Conservation (phyloP, 2,888 invertebrate species). For the Pandemis heparana region DNA sequence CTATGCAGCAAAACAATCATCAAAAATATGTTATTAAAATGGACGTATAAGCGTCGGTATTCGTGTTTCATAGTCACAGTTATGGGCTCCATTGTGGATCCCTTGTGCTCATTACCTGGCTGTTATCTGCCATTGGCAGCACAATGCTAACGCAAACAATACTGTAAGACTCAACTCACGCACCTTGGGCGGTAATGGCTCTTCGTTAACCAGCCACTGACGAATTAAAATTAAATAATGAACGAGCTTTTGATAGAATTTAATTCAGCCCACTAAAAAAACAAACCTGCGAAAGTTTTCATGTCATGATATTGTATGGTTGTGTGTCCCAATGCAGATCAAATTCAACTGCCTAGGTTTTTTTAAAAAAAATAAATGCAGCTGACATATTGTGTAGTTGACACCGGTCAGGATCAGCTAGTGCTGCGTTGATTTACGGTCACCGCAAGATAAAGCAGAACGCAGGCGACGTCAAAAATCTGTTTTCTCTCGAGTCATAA, state of each 20-base stretch:
- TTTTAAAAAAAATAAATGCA: slow-evolving; percentile 1
- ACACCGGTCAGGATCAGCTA: slow-evolving; percentile 41
- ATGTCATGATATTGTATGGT: not conserved
- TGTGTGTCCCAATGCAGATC: not conserved
- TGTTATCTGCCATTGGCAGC: slow-evolving; percentile 82
- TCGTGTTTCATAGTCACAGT: slow-evolving; percentile 47
- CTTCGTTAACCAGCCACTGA: slow-evolving; percentile 43
- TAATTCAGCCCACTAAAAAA: not conserved
- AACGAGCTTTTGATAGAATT: not conserved
- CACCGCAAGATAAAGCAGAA: slow-evolving; percentile 54
- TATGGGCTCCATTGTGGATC: slow-evolving; percentile 67
- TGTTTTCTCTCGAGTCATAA: slow-evolving; percentile 72
- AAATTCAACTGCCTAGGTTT: not conserved
- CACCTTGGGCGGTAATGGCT: slow-evolving; percentile 60
- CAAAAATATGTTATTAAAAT: not conserved
- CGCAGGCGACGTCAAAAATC: slow-evolving; percentile 60
- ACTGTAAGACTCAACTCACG: slow-evolving; percentile 61
- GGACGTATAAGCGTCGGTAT: not conserved
- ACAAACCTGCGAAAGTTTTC: not conserved
- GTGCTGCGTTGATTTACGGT: slow-evolving; percentile 73
- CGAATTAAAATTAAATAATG: slow-evolving; percentile 1
- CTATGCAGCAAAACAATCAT: not conserved
- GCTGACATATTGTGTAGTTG: slow-evolving; percentile 46
- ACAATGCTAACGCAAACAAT: slow-evolving; percentile 73
- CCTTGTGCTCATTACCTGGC: slow-evolving; percentile 69